Evolutionary conservation across 2,797 vertebrate genomes (phyloP).

Genomic region (Netta rufina): DNA sequence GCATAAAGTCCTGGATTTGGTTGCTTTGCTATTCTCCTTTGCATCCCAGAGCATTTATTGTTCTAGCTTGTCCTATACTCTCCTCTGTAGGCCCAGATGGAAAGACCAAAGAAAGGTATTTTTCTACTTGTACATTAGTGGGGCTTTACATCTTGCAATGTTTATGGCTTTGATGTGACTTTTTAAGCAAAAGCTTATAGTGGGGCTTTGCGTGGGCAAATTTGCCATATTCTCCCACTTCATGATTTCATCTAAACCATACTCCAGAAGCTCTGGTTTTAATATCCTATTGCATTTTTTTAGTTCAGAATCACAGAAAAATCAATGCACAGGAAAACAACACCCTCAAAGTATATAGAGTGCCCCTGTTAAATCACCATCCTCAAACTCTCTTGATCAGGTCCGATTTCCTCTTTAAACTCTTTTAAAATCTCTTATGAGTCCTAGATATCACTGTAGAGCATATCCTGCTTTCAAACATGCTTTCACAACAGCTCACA

Average conservation of each 20-base stretch:
- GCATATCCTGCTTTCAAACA: constrained; percentile 58
- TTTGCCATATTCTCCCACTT: constrained; percentile 61
- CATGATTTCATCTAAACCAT: constrained; percentile 67
- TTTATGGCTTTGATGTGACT: constrained; percentile 72
- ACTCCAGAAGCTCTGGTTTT: constrained; percentile 70
- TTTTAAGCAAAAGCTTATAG: constrained; percentile 56
- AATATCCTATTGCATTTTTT: constrained; percentile 57
- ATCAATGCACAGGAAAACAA: constrained; percentile 38
- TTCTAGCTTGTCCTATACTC: neutral
- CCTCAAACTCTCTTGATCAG: constrained; percentile 47
- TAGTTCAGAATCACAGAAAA: constrained; percentile 52
- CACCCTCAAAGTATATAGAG: constrained; percentile 17
- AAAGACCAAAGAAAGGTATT: constrained; percentile 18
- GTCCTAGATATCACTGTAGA: constrained; percentile 42
- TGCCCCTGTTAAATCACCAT: constrained; percentile 19
- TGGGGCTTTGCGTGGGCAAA: constrained; percentile 47
- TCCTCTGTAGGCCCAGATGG: neutral
- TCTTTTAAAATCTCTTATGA: constrained; percentile 54
- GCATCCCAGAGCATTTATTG: neutral
- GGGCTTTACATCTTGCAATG: constrained; percentile 56
- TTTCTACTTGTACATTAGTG: constrained; percentile 46
- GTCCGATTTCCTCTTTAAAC: constrained; percentile 63
- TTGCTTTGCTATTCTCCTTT: neutral
- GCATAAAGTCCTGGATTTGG: neutral
- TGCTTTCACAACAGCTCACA: constrained; percentile 46